Evolutionary conservation across 2,888 invertebrate species (phyloP).

Genomic region (Drosophila niveifrons): DNA sequence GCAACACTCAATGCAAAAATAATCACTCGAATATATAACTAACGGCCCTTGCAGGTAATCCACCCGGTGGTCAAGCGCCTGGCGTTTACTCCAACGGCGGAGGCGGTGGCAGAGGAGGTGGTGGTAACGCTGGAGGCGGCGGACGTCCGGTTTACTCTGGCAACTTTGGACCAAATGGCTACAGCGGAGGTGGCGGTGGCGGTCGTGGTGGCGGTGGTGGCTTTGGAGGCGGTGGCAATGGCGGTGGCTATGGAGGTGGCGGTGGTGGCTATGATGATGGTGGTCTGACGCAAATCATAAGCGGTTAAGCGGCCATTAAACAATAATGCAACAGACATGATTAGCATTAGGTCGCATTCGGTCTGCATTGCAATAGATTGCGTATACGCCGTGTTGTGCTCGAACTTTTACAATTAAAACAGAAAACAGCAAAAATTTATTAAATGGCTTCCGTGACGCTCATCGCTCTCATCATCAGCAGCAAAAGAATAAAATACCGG

Average conservation of each 20-base stretch:
- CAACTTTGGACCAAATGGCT: constrained; percentile 65
- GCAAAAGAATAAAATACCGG: background rate
- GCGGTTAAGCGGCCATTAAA: constrained; percentile 43
- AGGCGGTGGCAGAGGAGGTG: constrained; percentile 12
- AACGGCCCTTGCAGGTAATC: constrained; percentile 62
- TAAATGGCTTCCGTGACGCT: background rate
- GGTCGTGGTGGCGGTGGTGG: constrained; percentile 26
- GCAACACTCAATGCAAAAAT: background rate
- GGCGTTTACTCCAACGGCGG: constrained; percentile 57
- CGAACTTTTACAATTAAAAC: constrained; percentile 17
- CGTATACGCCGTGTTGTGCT: constrained; percentile 13
- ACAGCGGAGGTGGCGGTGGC: constrained; percentile 39
- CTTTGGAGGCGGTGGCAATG: constrained; percentile 7
- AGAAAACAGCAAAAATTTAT: background rate
- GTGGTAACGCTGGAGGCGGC: constrained; percentile 19
- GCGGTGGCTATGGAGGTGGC: constrained; percentile 22
- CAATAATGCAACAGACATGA: background rate
- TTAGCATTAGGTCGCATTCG: background rate
- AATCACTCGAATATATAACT: constrained; percentile 30
- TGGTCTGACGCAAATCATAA: constrained; percentile 65
- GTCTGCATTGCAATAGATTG: constrained; percentile 3
- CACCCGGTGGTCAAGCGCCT: constrained; percentile 65
- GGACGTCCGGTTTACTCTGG: constrained; percentile 67
- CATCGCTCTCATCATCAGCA: background rate
- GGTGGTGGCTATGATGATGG: constrained; percentile 55